These are phyloP conservation scores for Trichechus manatus DNA, from an alignment of 2,113 vertebrate species.

Conservation along the genomic window DNA sequence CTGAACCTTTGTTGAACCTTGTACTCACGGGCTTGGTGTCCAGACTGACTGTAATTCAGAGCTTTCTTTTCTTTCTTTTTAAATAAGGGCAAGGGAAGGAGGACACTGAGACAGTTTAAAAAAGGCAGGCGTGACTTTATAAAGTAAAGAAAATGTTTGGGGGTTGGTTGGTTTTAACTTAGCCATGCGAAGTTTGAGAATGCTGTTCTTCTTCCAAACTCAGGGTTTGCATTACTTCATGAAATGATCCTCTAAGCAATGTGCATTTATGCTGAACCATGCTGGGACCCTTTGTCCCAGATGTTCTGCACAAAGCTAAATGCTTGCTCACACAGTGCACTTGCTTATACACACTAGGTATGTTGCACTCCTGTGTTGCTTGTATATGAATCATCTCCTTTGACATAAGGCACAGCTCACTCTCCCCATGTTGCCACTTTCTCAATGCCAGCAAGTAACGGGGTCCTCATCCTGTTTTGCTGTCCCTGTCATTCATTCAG, in stretches of 20 bases:
- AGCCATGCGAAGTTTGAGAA: constrained; percentile 63
- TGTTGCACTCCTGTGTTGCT: neutral
- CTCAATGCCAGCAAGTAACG: neutral
- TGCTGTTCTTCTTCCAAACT: constrained; percentile 27
- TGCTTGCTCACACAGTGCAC: accelerated
- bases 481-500: neutral
- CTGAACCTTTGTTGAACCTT: constrained; percentile 72
- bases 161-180: constrained; percentile 38
- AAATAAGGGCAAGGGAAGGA: neutral
- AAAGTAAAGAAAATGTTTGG: constrained; percentile 58
- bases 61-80: constrained; percentile 14
- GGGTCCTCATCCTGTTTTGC: neutral
- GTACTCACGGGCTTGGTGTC: constrained; percentile 29
- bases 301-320: neutral
- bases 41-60: constrained; percentile 45
- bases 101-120: neutral
- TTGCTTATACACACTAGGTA: neutral
- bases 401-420: neutral
- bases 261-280: neutral
- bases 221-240: constrained; percentile 11
- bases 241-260: constrained; percentile 39
- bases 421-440: neutral
- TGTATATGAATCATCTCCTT: neutral
- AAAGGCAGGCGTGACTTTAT: neutral
- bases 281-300: neutral